Base-by-base conservation (phyloP, 2,113 vertebrate genomes). In the Daubentonia madagascariensis region DNA sequence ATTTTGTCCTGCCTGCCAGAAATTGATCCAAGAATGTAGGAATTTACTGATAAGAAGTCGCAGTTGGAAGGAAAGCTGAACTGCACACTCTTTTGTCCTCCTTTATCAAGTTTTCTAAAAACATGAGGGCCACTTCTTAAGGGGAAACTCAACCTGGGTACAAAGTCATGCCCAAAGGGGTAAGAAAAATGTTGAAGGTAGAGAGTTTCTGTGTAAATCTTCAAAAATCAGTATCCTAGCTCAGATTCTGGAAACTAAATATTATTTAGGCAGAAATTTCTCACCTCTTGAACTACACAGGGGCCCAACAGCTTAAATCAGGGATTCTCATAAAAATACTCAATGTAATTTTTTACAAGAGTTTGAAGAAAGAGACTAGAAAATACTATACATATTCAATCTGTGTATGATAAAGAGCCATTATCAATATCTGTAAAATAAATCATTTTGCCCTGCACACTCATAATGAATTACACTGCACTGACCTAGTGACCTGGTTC, bases 11-110 rank as follows among this genome's bases (percentile, higher is more conserved):
- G 17, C 81, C 79, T 6, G 4, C 79, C 79, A 70, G 88, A 96
- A 86, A 93, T 18, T 50, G 78, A 85, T 85, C 35, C 68, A 94
- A 85, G 96, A 88, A 85, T 78, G 72, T 18, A 95, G 89, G 68
- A 93, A 94, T 97, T 94, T 85, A 91, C 90, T 67, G 81, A 96
- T 97, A 97, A 91, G 83, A 57, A 2, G 4, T 70, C 30, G 73
- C 43, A 54, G 54, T 75, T 80, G n/a, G 76, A 91, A 94, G 22
- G 50, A 95, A 96, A 93, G 22, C 35, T 78, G 7, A 95, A 78
- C 57, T 48, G 59, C 35, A 61, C 1, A 32, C 10, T 76, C 79
- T 52, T 96, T 80, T 25, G 48, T 92, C 25, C 70, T 93, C n/a
- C 72, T 75, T 89, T 83, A 76, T 93, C 35, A 5, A 59, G 16